Base-by-base conservation (phyloP, 2,113 vertebrate genomes). In the Lepus americanus region DNA sequence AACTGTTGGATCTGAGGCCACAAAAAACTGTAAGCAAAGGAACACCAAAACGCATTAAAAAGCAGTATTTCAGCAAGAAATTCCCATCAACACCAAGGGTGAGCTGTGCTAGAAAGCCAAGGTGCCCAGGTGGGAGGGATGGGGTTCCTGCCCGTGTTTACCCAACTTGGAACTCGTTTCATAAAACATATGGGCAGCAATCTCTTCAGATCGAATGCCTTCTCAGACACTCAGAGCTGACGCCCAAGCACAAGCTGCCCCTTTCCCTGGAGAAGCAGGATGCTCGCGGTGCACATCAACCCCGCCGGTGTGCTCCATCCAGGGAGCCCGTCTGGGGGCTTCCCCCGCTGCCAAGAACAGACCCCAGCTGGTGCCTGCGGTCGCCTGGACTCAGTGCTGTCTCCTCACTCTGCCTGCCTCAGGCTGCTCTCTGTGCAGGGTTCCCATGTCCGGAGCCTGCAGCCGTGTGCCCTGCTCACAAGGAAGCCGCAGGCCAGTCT, bases 1-100 rank as follows among this genome's bases (percentile, higher is more conserved):
- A 78, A 99, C 99, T 5, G 99, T 99, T 31, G 99, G 99, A 97
- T 99, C 99, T 10, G 99, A 99, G 5, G 99, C 99, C 94, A 99
- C 99, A 95, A 99, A 99, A 96, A 99, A 99, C 99, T 99, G 86
- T 74, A 94, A 93, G 73, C 10, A 83, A 95, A 96, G 87, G 51
- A 11, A 14, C 13, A 33, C 31, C 76, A 55, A 83, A 95, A 77
- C 49, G 72, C 27, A 1, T 16, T 88, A 73, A 90, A 77, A 1
- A 92, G 31, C 2, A 5, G 1, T 2, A 39, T 25, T 66, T 14
- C 14, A 0, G 16, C 33, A 51, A 59, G 87, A 81, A 3, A 53
- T 1, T 12, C 36, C 81, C 11, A 14, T 64, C 12, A 92, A 61
- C 29, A 64, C 9, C 66, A 23, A 23, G 7, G 63, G 1, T 61